Evolutionary conservation across 2,797 vertebrate genomes (phyloP).

Genomic region (Lacerta agilis): DNA sequence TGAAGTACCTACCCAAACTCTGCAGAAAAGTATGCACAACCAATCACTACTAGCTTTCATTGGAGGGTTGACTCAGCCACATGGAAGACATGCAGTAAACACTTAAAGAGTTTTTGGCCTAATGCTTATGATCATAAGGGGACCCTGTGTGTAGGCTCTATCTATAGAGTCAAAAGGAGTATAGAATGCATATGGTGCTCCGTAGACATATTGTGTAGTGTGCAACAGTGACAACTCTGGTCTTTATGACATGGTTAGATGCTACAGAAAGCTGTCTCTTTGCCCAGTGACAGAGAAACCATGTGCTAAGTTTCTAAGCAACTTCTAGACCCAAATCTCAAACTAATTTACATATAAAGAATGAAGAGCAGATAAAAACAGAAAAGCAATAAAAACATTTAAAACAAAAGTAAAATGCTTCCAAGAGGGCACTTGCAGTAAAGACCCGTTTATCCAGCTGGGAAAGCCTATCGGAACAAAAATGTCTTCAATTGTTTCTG

Average conservation of each 20-base stretch:
- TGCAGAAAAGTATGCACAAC: background rate
- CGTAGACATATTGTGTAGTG: background rate
- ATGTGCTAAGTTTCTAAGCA: background rate
- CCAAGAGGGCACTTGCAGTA: too few relatives aligned
- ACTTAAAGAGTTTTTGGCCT: background rate
- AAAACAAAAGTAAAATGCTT: too few relatives aligned
- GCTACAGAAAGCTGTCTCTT: too few relatives aligned
- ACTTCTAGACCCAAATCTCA: background rate
- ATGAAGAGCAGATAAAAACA: too few relatives aligned
- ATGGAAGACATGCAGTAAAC: background rate
- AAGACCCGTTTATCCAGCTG: too few relatives aligned
- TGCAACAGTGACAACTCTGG: background rate
- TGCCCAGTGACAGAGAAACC: too few relatives aligned
- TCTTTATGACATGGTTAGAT: background rate
- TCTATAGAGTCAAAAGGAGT: background rate
- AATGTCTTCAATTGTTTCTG: too few relatives aligned
- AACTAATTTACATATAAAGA: too few relatives aligned
- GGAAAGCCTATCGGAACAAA: too few relatives aligned
- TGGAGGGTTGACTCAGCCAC: background rate
- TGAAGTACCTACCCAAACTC: background rate
- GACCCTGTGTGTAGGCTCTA: background rate
- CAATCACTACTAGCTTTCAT: background rate
- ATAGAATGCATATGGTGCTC: too few relatives aligned
- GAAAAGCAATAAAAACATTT: too few relatives aligned
- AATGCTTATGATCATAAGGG: background rate